A percentile compares a stretch with the other conserved stretches of the same genome.
Conservation (phyloP, 2,113 vertebrate species). For the Ptilonorhynchus violaceus region DNA sequence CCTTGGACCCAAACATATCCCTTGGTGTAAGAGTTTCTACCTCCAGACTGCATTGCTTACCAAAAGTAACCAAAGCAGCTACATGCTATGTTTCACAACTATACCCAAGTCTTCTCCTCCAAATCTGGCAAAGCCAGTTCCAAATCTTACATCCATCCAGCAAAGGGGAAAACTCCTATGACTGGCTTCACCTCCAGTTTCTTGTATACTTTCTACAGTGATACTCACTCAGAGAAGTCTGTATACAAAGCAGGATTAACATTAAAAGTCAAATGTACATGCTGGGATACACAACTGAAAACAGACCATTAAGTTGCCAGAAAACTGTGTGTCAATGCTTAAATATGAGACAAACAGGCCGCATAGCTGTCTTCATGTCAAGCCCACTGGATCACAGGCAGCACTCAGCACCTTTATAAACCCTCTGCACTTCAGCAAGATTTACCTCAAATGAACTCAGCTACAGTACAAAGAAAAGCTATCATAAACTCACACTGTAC, state of each 20-base stretch:
- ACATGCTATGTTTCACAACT: neutral
- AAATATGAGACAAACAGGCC: neutral
- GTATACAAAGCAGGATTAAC: neutral
- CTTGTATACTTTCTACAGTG: neutral
- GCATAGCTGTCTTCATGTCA: neutral
- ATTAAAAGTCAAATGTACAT: neutral
- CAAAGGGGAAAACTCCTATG: neutral
- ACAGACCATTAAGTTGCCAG: neutral
- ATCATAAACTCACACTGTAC: slow-evolving; percentile 25
- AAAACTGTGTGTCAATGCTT: neutral
- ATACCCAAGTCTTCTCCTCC: neutral
- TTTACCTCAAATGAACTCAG: slow-evolving; percentile 57
- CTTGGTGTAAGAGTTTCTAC: neutral
- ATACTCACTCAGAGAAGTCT: neutral
- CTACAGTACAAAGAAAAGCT: slow-evolving; percentile 17
- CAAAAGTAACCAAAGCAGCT: neutral
- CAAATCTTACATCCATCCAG: neutral
- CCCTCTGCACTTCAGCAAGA: neutral
- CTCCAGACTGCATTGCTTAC: neutral
- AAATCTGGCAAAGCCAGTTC: neutral
- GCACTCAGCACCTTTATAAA: neutral
- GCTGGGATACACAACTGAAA: neutral
- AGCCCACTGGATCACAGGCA: neutral
- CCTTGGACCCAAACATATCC: neutral
- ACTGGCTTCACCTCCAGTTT: neutral